Conservation (phyloP, 2,113 vertebrate species). For the Abramis brama region DNA sequence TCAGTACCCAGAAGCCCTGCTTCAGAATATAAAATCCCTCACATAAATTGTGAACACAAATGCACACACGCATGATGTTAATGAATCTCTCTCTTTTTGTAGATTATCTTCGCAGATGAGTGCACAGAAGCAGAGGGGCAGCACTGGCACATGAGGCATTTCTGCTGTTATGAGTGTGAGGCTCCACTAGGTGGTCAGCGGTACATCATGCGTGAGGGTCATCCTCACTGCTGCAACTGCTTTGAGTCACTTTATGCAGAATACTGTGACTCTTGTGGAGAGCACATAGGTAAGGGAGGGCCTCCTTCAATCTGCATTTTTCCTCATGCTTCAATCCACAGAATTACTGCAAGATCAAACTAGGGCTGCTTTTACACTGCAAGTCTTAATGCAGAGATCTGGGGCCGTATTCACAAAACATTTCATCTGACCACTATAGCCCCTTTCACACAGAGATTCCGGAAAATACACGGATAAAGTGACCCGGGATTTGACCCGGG, state of each 20-base stretch:
- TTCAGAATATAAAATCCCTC: not conserved
- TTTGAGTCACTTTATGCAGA: slow-evolving; percentile 95
- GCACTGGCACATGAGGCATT: slow-evolving; percentile 99
- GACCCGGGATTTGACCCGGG: no score
- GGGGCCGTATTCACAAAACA: no score
- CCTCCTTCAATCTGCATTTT: not conserved
- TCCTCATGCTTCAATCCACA: not conserved
- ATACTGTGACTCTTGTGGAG: slow-evolving; percentile 95
- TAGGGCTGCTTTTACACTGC: no score
- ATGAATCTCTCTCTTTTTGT: slow-evolving; percentile 26
- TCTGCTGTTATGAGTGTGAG: slow-evolving; percentile 96
- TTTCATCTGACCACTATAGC: no score
- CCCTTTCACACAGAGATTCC: no score
- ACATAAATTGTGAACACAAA: not conserved
- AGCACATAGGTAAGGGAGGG: slow-evolving; percentile 87
- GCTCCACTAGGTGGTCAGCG: slow-evolving; percentile 92
- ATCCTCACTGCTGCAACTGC: slow-evolving; percentile 97
- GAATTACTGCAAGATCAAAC: no score
- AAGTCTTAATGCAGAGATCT: no score
- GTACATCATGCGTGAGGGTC: slow-evolving; percentile 98
- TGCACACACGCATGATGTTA: no score
- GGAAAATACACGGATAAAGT: no score
- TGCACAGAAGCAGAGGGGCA: slow-evolving; percentile 97
- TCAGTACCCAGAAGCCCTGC: not conserved
- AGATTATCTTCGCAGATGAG: slow-evolving; percentile 98